Conservation (phyloP, 2,797 vertebrate species). For the Otus scops region DNA sequence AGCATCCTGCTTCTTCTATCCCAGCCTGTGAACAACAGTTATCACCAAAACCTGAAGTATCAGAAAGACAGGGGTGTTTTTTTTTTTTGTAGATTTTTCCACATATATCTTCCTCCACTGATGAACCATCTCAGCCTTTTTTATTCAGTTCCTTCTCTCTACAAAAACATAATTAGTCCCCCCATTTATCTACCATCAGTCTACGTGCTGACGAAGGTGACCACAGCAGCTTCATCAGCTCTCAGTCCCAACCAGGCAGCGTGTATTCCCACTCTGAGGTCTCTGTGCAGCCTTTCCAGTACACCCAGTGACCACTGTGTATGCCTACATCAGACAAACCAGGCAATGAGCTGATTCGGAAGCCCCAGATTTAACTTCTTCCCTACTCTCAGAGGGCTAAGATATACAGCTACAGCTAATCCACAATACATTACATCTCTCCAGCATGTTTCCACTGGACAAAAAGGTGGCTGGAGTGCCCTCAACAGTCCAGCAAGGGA, state of each 20-base stretch:
- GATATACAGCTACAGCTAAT: neutral
- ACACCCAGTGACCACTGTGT: neutral
- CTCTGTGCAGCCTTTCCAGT: neutral
- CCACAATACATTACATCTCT: accelerated
- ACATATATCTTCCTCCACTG: neutral
- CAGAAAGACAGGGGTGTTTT: neutral
- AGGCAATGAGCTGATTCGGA: neutral
- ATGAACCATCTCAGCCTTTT: neutral
- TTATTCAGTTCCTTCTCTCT: neutral
- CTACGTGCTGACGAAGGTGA: accelerated
- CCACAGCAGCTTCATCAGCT: neutral
- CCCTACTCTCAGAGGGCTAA: neutral
- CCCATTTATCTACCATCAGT: neutral
- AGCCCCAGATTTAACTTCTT: neutral
- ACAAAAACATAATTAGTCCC: neutral
- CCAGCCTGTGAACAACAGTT: neutral
- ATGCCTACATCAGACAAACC: neutral
- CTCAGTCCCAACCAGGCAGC: too few species aligned
- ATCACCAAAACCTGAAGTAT: neutral
- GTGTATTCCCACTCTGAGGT: accelerated
- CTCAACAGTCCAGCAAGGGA: neutral
- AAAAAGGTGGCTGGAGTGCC: neutral
- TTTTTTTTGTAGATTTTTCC: neutral
- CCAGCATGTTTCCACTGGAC: neutral
- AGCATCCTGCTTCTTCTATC: neutral